Conservation (phyloP, 2,113 vertebrate genomes). For the Psilopogon haemacephalus region DNA sequence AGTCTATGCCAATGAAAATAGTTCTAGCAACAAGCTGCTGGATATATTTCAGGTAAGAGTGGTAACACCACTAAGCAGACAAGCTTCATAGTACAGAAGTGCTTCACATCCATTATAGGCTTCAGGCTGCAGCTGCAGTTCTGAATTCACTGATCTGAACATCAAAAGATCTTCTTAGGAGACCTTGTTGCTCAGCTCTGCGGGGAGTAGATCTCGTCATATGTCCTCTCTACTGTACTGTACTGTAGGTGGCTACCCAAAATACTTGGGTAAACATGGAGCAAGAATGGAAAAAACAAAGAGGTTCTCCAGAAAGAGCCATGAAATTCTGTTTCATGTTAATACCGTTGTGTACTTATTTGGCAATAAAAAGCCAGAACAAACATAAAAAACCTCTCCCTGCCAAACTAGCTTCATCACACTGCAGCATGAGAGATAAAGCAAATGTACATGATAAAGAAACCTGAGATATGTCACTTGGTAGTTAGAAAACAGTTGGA, state of each 20-base stretch:
- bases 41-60: background rate
- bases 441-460: background rate
- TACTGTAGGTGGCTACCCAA: background rate
- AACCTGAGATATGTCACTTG: background rate
- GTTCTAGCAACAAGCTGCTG: background rate
- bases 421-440: background rate
- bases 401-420: background rate
- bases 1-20: no score
- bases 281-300: background rate
- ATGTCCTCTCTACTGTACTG: background rate
- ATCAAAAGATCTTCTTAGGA: background rate
- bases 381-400: background rate
- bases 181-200: background rate
- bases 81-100: background rate
- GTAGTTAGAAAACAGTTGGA: no score
- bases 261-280: background rate
- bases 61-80: background rate
- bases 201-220: background rate
- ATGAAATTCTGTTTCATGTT: background rate
- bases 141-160: background rate
- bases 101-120: background rate
- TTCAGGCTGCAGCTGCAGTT: background rate
- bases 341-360: background rate
- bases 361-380: background rate
- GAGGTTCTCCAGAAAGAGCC: background rate